These are phyloP conservation scores for Varanus komodoensis DNA, from an alignment of 2,113 vertebrate species.

Conservation along the genomic window DNA sequence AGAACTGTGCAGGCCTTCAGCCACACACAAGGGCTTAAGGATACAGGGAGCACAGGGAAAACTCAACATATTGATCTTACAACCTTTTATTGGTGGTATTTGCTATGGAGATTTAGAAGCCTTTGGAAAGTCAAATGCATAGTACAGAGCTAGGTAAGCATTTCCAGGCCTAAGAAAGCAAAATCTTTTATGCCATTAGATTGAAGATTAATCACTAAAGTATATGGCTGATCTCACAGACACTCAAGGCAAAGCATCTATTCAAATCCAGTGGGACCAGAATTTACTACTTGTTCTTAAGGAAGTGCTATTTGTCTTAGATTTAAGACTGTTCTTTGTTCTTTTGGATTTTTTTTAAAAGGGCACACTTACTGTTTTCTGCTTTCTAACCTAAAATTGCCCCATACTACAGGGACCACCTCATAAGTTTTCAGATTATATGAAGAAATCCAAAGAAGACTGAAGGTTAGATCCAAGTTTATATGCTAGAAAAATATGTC, in stretches of 20 bases:
- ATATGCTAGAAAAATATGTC: neutral
- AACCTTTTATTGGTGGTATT: slow-evolving; percentile 26
- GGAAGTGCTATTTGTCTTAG: neutral
- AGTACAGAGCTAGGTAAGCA: neutral
- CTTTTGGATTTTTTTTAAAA: rapidly evolving
- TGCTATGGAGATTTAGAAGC: slow-evolving; percentile 24
- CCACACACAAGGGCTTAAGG: too few species aligned
- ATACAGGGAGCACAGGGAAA: neutral
- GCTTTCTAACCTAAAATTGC: neutral
- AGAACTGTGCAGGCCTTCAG: too few species aligned
- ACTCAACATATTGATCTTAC: slow-evolving; percentile 32
- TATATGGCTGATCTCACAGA: neutral
- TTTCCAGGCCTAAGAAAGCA: neutral
- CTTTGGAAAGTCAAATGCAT: slow-evolving; percentile 27
- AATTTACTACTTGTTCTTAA: neutral
- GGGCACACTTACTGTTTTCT: neutral
- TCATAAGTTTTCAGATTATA: neutral
- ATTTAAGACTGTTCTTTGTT: neutral
- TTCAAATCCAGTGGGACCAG: neutral
- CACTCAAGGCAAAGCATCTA: neutral
- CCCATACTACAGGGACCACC: too few species aligned
- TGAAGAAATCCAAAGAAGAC: rapidly evolving
- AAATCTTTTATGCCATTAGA: slow-evolving; percentile 21
- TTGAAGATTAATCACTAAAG: slow-evolving; percentile 28
- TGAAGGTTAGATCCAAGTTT: neutral